Percentiles rank a stretch among this genome's conserved stretches.
Evolutionary conservation across 2,113 vertebrate species (phyloP).

Genomic region (Chaetura pelagica): DNA sequence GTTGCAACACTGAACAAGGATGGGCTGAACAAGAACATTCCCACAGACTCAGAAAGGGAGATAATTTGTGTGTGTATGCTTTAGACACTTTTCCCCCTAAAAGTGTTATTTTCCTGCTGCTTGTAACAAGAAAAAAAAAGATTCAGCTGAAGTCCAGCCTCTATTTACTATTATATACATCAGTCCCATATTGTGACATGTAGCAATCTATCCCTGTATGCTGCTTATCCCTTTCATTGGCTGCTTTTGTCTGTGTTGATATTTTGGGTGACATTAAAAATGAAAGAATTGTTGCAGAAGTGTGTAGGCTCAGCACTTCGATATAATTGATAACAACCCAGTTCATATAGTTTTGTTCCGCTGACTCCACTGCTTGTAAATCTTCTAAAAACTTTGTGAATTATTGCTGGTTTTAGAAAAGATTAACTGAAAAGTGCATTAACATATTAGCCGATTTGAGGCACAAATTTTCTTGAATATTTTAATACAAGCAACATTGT

Average conservation of each 20-base stretch:
- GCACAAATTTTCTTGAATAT: not conserved
- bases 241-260: not conserved
- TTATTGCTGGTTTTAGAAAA: not conserved
- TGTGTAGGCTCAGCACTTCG: not conserved
- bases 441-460: not conserved
- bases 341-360: not conserved
- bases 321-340: not conserved
- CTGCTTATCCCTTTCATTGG: not conserved
- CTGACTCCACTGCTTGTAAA: not conserved
- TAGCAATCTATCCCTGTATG: not conserved
- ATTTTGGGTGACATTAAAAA: not conserved
- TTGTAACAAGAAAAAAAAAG: not conserved
- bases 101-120: not conserved
- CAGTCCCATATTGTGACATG: not conserved
- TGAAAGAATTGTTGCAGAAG: not conserved
- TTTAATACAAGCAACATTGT: not conserved
- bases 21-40: not conserved
- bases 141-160: not conserved
- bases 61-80: rapidly evolving
- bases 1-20: not conserved
- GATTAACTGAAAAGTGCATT: not conserved
- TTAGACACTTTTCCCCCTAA: not conserved
- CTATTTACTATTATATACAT: not conserved
- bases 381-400: not conserved
- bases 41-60: not conserved